These are phyloP conservation scores for Heteractis magnifica DNA, from an alignment of 92 coral and sea anemone species.

Conservation along the genomic window DNA sequence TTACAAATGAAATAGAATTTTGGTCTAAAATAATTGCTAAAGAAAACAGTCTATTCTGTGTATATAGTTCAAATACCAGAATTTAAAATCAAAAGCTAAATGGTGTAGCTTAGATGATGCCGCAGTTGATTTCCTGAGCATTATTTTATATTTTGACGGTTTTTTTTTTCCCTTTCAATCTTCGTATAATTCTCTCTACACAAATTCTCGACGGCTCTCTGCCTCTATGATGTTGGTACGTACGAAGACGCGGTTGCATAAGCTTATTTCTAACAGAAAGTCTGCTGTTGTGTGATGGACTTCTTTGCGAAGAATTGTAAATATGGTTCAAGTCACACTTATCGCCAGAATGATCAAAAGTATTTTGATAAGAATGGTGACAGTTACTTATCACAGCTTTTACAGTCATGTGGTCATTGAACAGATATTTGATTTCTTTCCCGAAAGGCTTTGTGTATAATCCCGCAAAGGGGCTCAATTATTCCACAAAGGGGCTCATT, in stretches of 20 bases:
- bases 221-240: not conserved
- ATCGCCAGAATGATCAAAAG: not conserved
- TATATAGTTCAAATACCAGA: slow-evolving; percentile 27
- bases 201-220: slow-evolving; percentile 7
- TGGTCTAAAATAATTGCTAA: slow-evolving; percentile 29
- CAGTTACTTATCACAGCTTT: not conserved
- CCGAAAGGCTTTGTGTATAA: no score
- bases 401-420: no score
- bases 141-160: not conserved
- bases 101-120: no score
- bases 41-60: slow-evolving; percentile 30
- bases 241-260: not conserved
- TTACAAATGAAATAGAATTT: slow-evolving; percentile 22
- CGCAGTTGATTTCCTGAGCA: no score
- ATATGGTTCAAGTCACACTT: not conserved
- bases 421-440: no score
- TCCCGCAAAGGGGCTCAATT: no score
- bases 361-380: not conserved
- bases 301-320: not conserved
- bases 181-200: not conserved
- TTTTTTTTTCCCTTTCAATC: not conserved
- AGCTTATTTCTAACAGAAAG: not conserved
- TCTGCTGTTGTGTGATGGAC: not conserved
- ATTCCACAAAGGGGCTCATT: no score
- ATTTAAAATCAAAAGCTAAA: no score